Evolutionary conservation across 2,113 vertebrate genomes (phyloP).

Genomic region (Seriola quinqueradiata): DNA sequence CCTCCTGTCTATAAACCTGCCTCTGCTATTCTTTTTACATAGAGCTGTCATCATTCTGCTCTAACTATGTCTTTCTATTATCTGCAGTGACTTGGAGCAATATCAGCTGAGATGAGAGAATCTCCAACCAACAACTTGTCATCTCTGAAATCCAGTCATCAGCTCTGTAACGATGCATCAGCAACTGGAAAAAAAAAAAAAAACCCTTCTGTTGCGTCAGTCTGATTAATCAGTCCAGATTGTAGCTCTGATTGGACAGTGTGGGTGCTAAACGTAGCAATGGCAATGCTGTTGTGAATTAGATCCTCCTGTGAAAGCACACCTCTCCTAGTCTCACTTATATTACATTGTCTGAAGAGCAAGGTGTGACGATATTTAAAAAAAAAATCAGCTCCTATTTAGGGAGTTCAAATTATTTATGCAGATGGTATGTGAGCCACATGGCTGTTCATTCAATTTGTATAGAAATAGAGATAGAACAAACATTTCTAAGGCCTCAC

Average conservation of each 20-base stretch:
- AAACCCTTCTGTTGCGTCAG: not conserved
- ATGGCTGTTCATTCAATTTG: too few species aligned
- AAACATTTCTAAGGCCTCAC: not conserved
- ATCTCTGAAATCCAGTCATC: not conserved
- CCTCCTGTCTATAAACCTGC: slow-evolving; percentile 1
- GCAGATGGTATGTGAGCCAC: too few species aligned
- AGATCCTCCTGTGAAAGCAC: not conserved
- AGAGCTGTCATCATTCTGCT: not conserved
- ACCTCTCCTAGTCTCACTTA: not conserved
- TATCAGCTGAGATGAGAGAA: not conserved
- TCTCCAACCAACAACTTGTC: not conserved
- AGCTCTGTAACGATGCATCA: too few species aligned
- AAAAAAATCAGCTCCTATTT: not conserved
- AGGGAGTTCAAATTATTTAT: not conserved
- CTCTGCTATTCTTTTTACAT: not conserved
- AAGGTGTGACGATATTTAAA: not conserved
- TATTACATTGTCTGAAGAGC: slow-evolving; percentile 5
- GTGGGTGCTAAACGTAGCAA: not conserved
- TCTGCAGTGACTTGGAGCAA: not conserved
- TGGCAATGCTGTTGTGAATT: not conserved
- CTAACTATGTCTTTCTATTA: not conserved
- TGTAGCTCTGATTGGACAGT: not conserved
- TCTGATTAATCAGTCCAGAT: not conserved
- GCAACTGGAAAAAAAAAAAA: not conserved
- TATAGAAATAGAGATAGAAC: not conserved